Conservation (phyloP, 2,888 invertebrate species). For the Cordylochernes scorpioides region DNA sequence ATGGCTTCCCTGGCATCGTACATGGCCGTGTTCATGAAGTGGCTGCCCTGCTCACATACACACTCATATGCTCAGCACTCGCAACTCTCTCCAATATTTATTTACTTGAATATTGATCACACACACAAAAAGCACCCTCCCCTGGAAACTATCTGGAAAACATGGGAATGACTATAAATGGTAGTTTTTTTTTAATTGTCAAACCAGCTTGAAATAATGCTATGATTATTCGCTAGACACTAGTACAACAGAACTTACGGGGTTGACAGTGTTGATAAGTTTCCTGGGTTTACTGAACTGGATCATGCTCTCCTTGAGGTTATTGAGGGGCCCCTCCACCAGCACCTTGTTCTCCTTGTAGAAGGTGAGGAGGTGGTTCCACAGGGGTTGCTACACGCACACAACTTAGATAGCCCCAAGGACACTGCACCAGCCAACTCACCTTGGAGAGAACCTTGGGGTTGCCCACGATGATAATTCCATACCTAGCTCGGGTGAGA, state of each 20-base stretch:
- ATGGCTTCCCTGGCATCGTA: conserved; percentile 86
- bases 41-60: conserved; percentile 38
- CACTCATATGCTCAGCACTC: too few relatives aligned
- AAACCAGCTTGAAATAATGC: too few relatives aligned
- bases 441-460: conserved; percentile 86
- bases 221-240: too few relatives aligned
- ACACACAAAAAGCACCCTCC: too few relatives aligned
- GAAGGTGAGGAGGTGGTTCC: conserved; percentile 89
- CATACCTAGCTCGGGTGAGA: conserved; percentile 83
- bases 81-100: too few relatives aligned
- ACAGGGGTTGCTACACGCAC: conserved; percentile 46
- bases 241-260: too few relatives aligned
- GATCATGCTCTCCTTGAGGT: conserved; percentile 81
- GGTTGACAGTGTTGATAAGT: conserved; percentile 71
- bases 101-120: too few relatives aligned
- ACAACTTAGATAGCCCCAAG: background rate
- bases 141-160: too few relatives aligned
- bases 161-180: too few relatives aligned
- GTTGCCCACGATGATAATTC: conserved; percentile 92
- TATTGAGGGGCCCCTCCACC: conserved; percentile 89
- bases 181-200: too few relatives aligned
- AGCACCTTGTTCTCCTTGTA: conserved; percentile 90
- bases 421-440: too few relatives aligned
- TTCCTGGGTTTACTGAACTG: conserved; percentile 93
- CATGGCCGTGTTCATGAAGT: conserved; percentile 91